Conservation (phyloP, 2,888 invertebrate species). For the Thumatha senex region DNA sequence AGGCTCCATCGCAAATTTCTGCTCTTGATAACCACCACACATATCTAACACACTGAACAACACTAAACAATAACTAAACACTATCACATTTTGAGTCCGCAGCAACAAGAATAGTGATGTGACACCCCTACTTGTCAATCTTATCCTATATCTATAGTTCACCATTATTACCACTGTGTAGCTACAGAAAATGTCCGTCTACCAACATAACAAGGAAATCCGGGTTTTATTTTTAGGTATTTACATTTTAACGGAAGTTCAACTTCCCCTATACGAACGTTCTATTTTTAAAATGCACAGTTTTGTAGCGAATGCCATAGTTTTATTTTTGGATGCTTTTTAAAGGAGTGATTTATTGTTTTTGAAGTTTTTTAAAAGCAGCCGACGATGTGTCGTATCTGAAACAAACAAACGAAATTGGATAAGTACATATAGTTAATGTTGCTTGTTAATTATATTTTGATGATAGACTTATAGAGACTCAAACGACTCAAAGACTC, state of each 20-base stretch:
- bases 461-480: conserved; percentile 7
- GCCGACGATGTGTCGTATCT: conserved; percentile 45
- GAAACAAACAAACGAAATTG: conserved; percentile 51
- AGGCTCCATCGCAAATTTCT: conserved; percentile 96
- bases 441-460: conserved; percentile 8
- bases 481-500: too few species aligned
- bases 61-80: conserved; percentile 41
- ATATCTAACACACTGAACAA: conserved; percentile 59
- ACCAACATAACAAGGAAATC: conserved; percentile 59
- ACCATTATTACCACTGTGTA: conserved; percentile 49
- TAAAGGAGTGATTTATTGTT: conserved; percentile 47
- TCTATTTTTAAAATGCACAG: conserved; percentile 51
- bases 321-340: conserved; percentile 53
- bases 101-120: conserved; percentile 67
- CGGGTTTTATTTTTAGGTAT: conserved; percentile 56
- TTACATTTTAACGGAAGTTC: conserved; percentile 69
- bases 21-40: conserved; percentile 80
- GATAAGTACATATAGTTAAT: conserved; percentile 22
- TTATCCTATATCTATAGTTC: conserved; percentile 52
- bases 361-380: conserved; percentile 27
- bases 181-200: conserved; percentile 35
- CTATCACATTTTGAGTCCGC: conserved; percentile 57
- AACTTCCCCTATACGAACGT: conserved; percentile 53
- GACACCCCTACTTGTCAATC: conserved; percentile 66
- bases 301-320: conserved; percentile 61